phyloP scores from a whole-genome alignment of 1,140 invertebrate species.

The Adoxophyes honmai region DNA sequence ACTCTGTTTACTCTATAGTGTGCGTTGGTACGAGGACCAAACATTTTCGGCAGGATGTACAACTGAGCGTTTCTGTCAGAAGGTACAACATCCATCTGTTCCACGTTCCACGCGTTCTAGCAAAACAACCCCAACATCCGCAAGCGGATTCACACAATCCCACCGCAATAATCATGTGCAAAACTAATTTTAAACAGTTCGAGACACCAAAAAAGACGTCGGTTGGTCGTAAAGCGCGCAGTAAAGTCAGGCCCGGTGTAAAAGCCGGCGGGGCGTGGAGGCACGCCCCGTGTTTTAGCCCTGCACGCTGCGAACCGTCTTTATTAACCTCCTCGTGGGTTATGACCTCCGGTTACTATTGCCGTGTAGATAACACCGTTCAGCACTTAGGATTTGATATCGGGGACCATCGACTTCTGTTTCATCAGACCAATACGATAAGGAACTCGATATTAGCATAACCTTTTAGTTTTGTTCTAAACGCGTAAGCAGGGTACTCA shows the following conservation, averaged over 20 bases:
- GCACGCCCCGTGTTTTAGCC: slow-evolving; percentile 59
- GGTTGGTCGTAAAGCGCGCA: slow-evolving; percentile 51
- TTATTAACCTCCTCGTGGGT: slow-evolving; percentile 43
- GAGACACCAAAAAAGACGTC: slow-evolving; percentile 45
- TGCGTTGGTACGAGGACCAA: no score
- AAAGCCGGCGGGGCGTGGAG: slow-evolving; percentile 48
- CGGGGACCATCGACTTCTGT: neutral
- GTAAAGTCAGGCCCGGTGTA: slow-evolving; percentile 44
- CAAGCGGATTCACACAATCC: neutral
- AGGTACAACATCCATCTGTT: no score
- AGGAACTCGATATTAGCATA: neutral
- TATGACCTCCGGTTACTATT: slow-evolving; percentile 28
- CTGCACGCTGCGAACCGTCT: slow-evolving; percentile 51
- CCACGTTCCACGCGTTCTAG: no score
- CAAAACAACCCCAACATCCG: neutral
- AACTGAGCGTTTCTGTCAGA: no score
- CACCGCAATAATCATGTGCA: slow-evolving; percentile 16
- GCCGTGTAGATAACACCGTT: neutral
- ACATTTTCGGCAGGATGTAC: no score
- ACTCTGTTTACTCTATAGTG: no score
- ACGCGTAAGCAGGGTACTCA: no score
- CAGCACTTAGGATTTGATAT: no score
- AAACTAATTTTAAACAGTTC: slow-evolving; percentile 42
- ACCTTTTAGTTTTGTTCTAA: no score
- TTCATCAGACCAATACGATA: neutral